Base-by-base conservation (phyloP, 2,888 invertebrate species). In the Caenorhabditis panamensis region DNA sequence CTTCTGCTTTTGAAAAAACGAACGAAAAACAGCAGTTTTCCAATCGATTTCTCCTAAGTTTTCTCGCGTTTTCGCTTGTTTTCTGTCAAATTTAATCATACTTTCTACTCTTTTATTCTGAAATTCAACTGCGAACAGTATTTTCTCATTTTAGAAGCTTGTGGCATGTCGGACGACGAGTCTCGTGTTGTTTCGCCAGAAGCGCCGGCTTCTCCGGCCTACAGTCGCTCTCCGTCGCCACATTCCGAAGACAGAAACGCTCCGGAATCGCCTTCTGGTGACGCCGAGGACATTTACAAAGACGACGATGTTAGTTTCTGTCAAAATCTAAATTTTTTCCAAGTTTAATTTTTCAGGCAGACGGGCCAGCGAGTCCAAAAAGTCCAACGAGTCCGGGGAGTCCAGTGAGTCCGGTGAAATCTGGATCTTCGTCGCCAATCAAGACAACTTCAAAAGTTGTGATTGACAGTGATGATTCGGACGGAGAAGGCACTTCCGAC, bases 391-490 rank as follows among this genome's bases (percentile, higher is more conserved):
- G n/a, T n/a, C n/a, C n/a, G n/a, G n/a, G n/a, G n/a, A n/a, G n/a
- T n/a, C n/a, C n/a, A n/a, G n/a, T n/a, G n/a, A n/a, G n/a, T n/a
- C n/a, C n/a, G n/a, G n/a, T n/a, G n/a, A n/a, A n/a, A n/a, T n/a
- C n/a, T n/a, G n/a, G n/a, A 18, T 64, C 59, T 2, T 54, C 75
- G 8, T 66, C 75, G 5, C 66, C 75, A 3, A 16, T 54, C 9
- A 76, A 47, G 54, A 54, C 67, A 6, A 53, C 49, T 22, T 18
- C 58, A 1, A 73, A 73, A 67, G 67, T 62, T 5, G 18, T 64
- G 2, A 69, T 82, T 11, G 73, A 68, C 47, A 64, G 68, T n/a
- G 69, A 77, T 20, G 80, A 77, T 16, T 72, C 71, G 9, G 82
- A 82, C 18, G 71, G 58, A 16, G 78, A 77, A 31, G 67, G 24